Base-by-base conservation (phyloP, 1,140 invertebrate species). In the Heliconius nattereri region DNA sequence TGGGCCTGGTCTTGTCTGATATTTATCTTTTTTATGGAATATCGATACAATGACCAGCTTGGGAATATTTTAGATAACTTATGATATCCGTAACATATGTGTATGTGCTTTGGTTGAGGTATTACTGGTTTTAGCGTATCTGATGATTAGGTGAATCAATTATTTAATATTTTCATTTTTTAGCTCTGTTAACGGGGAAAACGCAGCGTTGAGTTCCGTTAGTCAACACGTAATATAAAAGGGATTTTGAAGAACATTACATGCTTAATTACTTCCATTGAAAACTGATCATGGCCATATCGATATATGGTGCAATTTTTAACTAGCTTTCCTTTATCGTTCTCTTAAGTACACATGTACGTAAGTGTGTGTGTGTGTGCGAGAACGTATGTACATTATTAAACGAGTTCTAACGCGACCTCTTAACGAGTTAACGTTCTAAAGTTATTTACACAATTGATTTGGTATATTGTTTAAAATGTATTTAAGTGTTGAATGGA, bases 1-100 rank as follows among this genome's bases (percentile, higher is more conserved):
- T 79, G 78, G 85, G 75, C 83, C 86, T 81, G 88, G 84, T 86
- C 86, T 81, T 87, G 85, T 86, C 81, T 85, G 89, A 91, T 91
- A 79, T 71, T 89, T 89, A 90, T 91, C 89, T 78, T 79, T 82
- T 77, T 81, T 84, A 82, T 78, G 76, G 74, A 29, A 83, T 73
- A 32, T 75, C 76, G 54, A 81, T 83, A 81, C 80, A 84, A 82
- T 81, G 79, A 81, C 79, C 79, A 73, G 71, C 79, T 81, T 35
- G 79, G 76, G 79, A 81, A 81, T 75, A 72, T 70, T 19, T 78
- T 78, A 26, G 5, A 66, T 66, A 66, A 66, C 23, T 66, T 29
- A 66, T 66, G 13, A 8, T 66, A 26, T 66, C 0, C 23, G 60
- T 66, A 0, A 32, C 23, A 66, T 66, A 26, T 66, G 57, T 26